Evolutionary conservation across 1,140 invertebrate genomes (phyloP).

Genomic region (Leucophenga varia): DNA sequence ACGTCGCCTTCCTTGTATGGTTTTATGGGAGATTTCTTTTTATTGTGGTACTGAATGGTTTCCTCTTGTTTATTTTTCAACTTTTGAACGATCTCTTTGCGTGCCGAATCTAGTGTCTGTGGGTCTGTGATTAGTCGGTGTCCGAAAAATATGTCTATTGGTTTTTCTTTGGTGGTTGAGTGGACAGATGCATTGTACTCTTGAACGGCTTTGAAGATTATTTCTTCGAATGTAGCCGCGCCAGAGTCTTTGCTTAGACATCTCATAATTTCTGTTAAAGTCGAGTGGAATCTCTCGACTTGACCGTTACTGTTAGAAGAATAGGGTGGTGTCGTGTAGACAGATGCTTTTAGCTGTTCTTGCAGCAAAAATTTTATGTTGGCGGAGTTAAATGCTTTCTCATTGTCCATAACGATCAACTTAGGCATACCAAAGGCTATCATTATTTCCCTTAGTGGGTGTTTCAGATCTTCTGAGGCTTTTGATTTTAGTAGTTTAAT

Average conservation of each 20-base stretch:
- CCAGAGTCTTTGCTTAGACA: conserved; percentile 7
- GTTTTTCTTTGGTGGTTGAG: neutral
- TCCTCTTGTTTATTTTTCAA: conserved; percentile 6
- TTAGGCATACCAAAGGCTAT: conserved; percentile 13
- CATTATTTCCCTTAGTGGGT: conserved; percentile 10
- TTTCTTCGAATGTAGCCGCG: neutral
- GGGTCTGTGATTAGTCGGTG: neutral
- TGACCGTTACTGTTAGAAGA: conserved; percentile 14
- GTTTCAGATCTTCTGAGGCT: conserved; percentile 11
- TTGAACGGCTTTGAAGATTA: conserved; percentile 7
- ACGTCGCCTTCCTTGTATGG: conserved; percentile 1
- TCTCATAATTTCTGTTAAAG: conserved; percentile 13
- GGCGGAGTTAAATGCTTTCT: conserved; percentile 16
- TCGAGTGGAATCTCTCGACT: conserved; percentile 18
- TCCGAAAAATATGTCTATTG: conserved; percentile 6
- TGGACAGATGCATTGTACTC: conserved; percentile 10
- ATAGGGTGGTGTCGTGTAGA: conserved; percentile 17
- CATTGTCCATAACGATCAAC: conserved; percentile 11
- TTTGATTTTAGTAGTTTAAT: conserved; percentile 15
- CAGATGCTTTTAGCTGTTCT: conserved; percentile 12
- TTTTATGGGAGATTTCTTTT: neutral
- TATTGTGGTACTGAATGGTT: conserved; percentile 7
- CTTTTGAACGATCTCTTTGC: no score
- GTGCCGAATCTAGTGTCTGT: neutral
- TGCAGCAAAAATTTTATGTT: conserved; percentile 15